Conservation (phyloP, 2,113 vertebrate genomes). For the Alaudala cheleensis region DNA sequence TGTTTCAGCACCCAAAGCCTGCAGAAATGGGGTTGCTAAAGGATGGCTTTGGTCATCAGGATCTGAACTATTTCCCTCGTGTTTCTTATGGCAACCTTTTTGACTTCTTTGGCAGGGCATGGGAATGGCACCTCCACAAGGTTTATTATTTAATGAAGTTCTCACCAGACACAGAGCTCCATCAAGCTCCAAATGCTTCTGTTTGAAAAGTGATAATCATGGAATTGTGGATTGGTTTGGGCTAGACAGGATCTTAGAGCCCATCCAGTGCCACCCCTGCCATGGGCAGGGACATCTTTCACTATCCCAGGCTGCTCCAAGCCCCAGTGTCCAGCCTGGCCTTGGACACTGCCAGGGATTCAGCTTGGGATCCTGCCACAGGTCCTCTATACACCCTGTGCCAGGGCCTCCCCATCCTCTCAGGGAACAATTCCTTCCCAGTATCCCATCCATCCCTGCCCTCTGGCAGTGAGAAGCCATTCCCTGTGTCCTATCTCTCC, state of each 20-base stretch:
- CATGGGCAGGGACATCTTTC: not conserved
- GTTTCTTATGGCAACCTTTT: not conserved
- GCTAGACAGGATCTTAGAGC: fast-evolving
- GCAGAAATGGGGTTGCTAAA: not conserved
- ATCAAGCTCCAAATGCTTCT: not conserved
- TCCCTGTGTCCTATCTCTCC: not conserved
- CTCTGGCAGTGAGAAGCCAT: not conserved
- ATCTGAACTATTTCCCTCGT: not conserved
- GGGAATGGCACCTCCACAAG: not conserved
- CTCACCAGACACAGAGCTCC: fast-evolving
- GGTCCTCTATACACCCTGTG: not conserved
- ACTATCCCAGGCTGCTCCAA: not conserved
- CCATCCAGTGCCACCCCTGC: fast-evolving
- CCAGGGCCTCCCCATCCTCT: not conserved
- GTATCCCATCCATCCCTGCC: not conserved
- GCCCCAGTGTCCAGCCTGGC: not conserved
- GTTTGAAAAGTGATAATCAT: not conserved
- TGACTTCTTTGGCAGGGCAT: not conserved
- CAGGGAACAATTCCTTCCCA: not conserved
- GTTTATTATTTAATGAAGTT: not conserved
- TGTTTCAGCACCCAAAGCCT: not conserved
- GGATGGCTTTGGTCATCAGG: not conserved
- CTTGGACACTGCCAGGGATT: not conserved
- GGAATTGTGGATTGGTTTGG: not conserved
- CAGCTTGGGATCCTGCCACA: not conserved